Evolutionary conservation across 2,888 invertebrate species (phyloP).

Genomic region (Leucania comma): DNA sequence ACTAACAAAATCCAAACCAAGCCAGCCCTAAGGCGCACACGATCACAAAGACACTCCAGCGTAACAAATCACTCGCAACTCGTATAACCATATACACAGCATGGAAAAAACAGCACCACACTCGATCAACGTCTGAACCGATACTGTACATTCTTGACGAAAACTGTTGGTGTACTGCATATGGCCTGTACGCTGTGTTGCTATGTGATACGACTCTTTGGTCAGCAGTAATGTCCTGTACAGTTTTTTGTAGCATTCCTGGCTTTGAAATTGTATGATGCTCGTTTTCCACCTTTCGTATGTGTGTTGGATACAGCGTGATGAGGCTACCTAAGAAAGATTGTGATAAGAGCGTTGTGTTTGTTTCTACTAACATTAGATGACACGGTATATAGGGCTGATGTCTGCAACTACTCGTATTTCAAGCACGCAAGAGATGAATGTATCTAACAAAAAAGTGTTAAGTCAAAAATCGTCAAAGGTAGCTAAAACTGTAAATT

Average conservation of each 20-base stretch:
- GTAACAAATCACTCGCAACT: slow-evolving; percentile 67
- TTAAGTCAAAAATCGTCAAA: neutral
- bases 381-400: neutral
- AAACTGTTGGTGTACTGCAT: slow-evolving; percentile 63
- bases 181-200: slow-evolving; percentile 44
- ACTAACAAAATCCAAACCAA: neutral
- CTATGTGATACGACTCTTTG: slow-evolving; percentile 31
- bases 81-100: slow-evolving; percentile 63
- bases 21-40: slow-evolving; percentile 53
- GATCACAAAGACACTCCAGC: slow-evolving; percentile 63
- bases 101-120: slow-evolving; percentile 66
- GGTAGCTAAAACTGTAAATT: neutral
- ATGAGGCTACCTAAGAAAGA: neutral
- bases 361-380: neutral
- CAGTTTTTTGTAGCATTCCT: slow-evolving; percentile 11
- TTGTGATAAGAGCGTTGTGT: neutral
- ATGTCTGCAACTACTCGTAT: neutral
- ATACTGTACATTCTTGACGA: slow-evolving; percentile 70
- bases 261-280: neutral
- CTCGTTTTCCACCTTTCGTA: neutral
- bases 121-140: slow-evolving; percentile 63
- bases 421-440: neutral
- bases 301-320: neutral
- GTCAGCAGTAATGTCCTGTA: slow-evolving; percentile 16
- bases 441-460: neutral